Evolutionary conservation across 2,797 vertebrate species (phyloP).

Genomic region (Eulemur coronatus): DNA sequence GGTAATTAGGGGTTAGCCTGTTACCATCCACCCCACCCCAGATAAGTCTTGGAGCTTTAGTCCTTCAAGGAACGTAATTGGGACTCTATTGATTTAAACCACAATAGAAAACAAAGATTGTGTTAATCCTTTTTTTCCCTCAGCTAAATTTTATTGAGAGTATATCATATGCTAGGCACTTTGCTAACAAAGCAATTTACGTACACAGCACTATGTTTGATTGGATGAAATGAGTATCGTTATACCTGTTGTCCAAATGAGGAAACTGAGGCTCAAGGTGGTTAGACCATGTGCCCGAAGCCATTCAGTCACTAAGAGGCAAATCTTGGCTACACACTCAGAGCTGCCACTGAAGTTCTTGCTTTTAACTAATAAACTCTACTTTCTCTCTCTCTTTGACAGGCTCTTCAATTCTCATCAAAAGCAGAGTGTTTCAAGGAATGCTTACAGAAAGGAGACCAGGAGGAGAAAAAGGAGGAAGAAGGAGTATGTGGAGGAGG

Average conservation of each 20-base stretch:
- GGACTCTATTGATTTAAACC: not conserved
- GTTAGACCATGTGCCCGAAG: not conserved
- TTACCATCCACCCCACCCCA: not conserved
- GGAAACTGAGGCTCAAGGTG: not conserved
- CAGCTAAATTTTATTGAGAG: not conserved
- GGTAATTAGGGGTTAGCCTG: not conserved
- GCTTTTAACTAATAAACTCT: not conserved
- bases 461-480: slow-evolving; percentile 34
- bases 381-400: not conserved
- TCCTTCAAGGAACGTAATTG: not conserved
- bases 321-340: not conserved
- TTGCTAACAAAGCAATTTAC: not conserved
- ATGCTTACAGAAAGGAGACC: slow-evolving; percentile 7
- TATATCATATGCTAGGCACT: not conserved
- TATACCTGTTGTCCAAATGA: not conserved
- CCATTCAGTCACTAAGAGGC: not conserved
- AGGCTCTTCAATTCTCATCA: not conserved
- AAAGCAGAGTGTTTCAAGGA: not conserved
- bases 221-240: not conserved
- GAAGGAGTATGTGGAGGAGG: slow-evolving; percentile 51
- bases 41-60: not conserved
- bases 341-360: not conserved
- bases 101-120: not conserved
- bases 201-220: not conserved
- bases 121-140: not conserved